Percentiles rank a stretch among this genome's conserved stretches.
Conservation (phyloP, 1,140 invertebrate genomes). For the Megathymus violae region DNA sequence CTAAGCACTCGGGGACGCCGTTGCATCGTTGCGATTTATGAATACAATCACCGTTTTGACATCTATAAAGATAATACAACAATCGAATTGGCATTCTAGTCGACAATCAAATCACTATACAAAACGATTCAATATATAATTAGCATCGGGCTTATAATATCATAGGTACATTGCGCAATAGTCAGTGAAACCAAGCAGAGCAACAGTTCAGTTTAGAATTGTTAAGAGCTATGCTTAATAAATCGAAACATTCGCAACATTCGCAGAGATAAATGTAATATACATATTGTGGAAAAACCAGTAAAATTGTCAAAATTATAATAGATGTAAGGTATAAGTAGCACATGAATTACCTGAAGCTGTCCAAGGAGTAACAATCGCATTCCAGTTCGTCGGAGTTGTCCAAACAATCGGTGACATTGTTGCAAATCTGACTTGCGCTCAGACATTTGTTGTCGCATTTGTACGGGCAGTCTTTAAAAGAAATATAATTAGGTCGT, state of each 20-base stretch:
- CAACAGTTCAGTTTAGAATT: no score
- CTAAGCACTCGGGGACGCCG: slow-evolving; percentile 85
- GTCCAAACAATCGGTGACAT: slow-evolving; percentile 82
- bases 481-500: slow-evolving; percentile 51
- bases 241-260: not conserved
- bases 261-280: slow-evolving; percentile 11
- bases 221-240: not conserved
- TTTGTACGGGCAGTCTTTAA: slow-evolving; percentile 73
- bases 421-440: slow-evolving; percentile 79
- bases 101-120: not conserved
- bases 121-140: not conserved
- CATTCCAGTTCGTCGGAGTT: slow-evolving; percentile 85
- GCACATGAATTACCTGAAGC: slow-evolving; percentile 69
- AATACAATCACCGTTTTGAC: slow-evolving; percentile 77
- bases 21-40: slow-evolving; percentile 77
- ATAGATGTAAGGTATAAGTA: not conserved
- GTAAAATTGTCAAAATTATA: not conserved
- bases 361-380: slow-evolving; percentile 59
- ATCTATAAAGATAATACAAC: slow-evolving; percentile 61
- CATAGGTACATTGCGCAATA: not conserved
- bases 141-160: not conserved
- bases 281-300: not conserved
- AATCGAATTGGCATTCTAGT: slow-evolving; percentile 13
- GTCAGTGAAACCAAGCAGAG: no score
- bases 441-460: slow-evolving; percentile 81